Conservation (phyloP, 2,113 vertebrate species). For the Corvus moneduloides region DNA sequence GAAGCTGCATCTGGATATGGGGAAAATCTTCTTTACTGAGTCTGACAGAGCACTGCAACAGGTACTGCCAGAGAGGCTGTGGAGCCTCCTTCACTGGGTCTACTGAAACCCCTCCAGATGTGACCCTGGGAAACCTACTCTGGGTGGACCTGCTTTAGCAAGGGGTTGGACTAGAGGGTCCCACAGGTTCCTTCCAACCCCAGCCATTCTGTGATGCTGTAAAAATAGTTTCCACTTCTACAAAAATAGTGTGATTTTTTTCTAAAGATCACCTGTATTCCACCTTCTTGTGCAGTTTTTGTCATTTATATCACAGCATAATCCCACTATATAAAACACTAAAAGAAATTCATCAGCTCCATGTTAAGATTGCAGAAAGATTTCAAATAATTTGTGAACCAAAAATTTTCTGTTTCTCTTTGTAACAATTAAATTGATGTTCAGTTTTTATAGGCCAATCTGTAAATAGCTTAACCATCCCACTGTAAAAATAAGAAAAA, state of each 20-base stretch:
- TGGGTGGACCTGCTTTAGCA: background rate
- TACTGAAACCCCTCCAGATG: background rate
- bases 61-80: background rate
- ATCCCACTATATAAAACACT: background rate
- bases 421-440: background rate
- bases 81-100: background rate
- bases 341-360: background rate
- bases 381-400: background rate
- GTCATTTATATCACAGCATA: background rate
- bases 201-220: background rate
- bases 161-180: background rate
- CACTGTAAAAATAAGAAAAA: background rate
- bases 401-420: background rate
- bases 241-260: background rate
- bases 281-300: background rate
- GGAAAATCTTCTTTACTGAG: background rate
- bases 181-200: background rate
- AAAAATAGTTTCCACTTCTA: background rate
- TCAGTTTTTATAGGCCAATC: background rate
- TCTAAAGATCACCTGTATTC: background rate
- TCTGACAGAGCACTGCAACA: background rate
- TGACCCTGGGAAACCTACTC: background rate
- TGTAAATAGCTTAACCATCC: background rate
- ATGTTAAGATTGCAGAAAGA: too few relatives aligned
- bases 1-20: background rate